phyloP scores from a whole-genome alignment of 2,888 invertebrate genomes.

The Nymphalis urticae region DNA sequence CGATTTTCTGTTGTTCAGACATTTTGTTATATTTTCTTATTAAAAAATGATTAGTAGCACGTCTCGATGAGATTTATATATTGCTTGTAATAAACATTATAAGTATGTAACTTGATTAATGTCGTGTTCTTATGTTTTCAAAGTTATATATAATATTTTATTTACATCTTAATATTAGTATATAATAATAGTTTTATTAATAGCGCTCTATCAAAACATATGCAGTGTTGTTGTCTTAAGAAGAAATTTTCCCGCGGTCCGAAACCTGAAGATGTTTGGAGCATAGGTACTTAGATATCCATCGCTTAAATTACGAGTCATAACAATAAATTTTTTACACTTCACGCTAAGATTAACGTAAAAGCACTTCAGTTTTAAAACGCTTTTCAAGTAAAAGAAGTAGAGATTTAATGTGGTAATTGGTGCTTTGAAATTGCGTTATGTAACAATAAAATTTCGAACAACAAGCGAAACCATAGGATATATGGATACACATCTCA shows the following conservation, averaged over 20 bases:
- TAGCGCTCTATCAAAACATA: neutral
- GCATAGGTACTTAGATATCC: constrained; percentile 37
- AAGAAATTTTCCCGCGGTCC: constrained; percentile 17
- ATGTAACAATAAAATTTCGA: constrained; percentile 10
- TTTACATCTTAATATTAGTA: neutral
- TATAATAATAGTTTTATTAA: neutral
- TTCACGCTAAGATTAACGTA: constrained; percentile 39
- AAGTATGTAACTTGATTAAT: neutral
- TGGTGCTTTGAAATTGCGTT: constrained; percentile 43
- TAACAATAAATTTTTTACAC: constrained; percentile 44
- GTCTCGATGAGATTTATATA: neutral
- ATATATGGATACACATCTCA: neutral
- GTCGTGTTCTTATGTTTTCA: neutral
- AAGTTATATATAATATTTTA: neutral
- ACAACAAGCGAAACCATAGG: constrained; percentile 1
- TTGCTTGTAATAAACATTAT: neutral
- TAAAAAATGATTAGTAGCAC: constrained; percentile 20
- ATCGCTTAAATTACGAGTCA: constrained; percentile 39
- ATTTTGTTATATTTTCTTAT: constrained; percentile 17
- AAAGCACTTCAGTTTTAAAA: constrained; percentile 21
- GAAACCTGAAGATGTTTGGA: constrained; percentile 16
- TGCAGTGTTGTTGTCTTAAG: neutral
- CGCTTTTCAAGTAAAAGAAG: constrained; percentile 20
- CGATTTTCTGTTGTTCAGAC: constrained; percentile 29
- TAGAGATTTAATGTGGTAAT: constrained; percentile 32